Evolutionary conservation across 2,113 vertebrate genomes (phyloP), one percentile per base, ranked within the genome.

Genomic region (Callopanchax toddi): DNA sequence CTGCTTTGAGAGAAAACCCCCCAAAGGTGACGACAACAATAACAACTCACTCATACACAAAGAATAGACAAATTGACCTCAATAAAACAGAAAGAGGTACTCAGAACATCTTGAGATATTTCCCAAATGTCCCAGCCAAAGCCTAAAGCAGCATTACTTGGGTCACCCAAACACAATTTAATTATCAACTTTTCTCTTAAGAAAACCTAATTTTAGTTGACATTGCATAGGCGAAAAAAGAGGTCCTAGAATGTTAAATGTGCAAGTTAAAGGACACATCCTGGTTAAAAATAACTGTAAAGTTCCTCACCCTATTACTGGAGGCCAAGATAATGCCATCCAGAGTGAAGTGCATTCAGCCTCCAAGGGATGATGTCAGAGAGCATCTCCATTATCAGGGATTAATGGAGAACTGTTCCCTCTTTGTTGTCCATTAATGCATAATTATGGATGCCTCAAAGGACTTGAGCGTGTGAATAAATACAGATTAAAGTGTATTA

Each of bases 401-500:
- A 42, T 42, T 42, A n/a, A 6, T 15, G 39, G 39, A 40, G 13
- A 40, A 16, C 37, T n/a, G 40, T n/a, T 42, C 17, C 17, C 40
- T 42, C 16, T 42, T n/a, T 42, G 40, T 17, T 42, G 5, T 42
- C 40, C 40, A 17, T 42, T 42, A 42, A n/a, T n/a, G 7, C 17
- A 16, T 6, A 8, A 42, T 42, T 42, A 42, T 8, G 7, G 6
- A 42, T 4, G n/a, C 40, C 6, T n/a, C 40, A 42, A 17, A 42
- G 40, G 40, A 42, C 17, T 16, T 8, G 17, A 17, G 40, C n/a
- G 5, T 42, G 17, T 6, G 16, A 7, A 42, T 21, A 45, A 45
- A 65, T 29, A 37, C 29, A 46, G 7, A 55, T 21, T 55, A 32
- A 32, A 32, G n/a, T n/a, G n/a, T n/a, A n/a, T n/a, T n/a, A n/a